Base-by-base conservation (phyloP, 2,113 vertebrate genomes). In the Lutjanus erythropterus region DNA sequence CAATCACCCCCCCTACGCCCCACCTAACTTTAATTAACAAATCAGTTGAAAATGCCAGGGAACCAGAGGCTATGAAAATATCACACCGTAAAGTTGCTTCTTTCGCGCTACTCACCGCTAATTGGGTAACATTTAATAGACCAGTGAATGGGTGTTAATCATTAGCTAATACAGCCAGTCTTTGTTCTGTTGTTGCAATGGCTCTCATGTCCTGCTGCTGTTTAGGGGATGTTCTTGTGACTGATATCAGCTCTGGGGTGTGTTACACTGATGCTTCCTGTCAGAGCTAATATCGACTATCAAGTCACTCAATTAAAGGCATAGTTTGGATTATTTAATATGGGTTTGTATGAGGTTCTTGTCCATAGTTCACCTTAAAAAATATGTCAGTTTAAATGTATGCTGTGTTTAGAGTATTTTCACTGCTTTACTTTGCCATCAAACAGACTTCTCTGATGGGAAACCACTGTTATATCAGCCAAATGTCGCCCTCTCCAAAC, bases 21-120 rank as follows among this genome's bases (percentile, higher is more conserved):
- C 59, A 80, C 69, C 59, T 29, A 74, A 81, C 85, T 91, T 91
- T 92, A 92, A 94, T 95, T 91, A 94, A 87, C 79, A 89, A 91
- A 88, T 82, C 80, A 73, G 75, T 33, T 73, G 89, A 80, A 93
- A 94, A 94, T 87, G 89, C 75, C 91, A 91, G 50, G 78, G 49
- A 87, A 86, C 81, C 83, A 83, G 85, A 87, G 82, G 84, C 81
- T 83, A 84, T 69, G 83, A 83, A 89, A 91, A 92, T 86, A 92
- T 88, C 83, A 83, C 75, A 74, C 47, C 0, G 49, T 76, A 47
- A 79, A 89, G 84, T 78, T 75, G 71, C 59, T 12, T 87, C 75
- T 82, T 75, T 27, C 9, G 71, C 21, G 4, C 27, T 64, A 44
- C 55, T 86, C 60, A 5, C 12, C 5, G 41, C 69, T 90, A 92